Evolutionary conservation across 2,113 vertebrate genomes (phyloP), one percentile per base, ranked within the genome.

Genomic region (Ailuropoda melanoleuca): DNA sequence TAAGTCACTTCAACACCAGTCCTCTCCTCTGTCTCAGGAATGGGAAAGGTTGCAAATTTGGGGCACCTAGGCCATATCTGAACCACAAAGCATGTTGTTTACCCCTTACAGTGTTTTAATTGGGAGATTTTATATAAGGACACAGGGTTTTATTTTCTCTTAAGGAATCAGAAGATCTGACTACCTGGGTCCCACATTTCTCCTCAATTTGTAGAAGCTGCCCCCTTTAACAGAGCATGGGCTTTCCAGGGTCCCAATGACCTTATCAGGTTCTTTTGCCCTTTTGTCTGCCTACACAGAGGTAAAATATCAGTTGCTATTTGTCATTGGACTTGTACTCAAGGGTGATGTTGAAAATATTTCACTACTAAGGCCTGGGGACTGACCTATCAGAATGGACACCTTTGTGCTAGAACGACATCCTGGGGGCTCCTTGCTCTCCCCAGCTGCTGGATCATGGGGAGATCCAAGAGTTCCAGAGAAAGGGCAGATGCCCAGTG

Each of bases 91-190:
- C 24, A 39, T 2, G 9, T 23, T 82, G 70, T 81, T 96, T 75
- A 55, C 74, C 58, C 85, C n/a, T 88, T 50, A 88, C 1, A 82
- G 5, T 77, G 10, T 78, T 95, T 89, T 84, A 86, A 46, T 9
- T 92, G 68, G 43, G 37, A 94, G 85, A 88, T 66, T 97, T 72
- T 62, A 82, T 46, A 58, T 81, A 62, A 66, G 56, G 75, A 88
- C 9, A 4, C 2, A 56, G 75, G 12, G 39, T 96, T 97, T 83
- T 85, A 83, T 46, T 95, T 96, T 80, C 58, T 50, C 75, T 85
- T 77, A 31, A 93, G 80, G 72, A 97, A 53, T 91, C 58, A 93
- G 90, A 75, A 88, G 88, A 77, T 26, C 26, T 75, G 48, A 17
- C 17, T 58, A 66, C 13, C 21, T 0, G 14, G 64, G 53, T 50